Base-by-base conservation (phyloP, 2,888 invertebrate genomes). In the Dioctria rufipes region DNA sequence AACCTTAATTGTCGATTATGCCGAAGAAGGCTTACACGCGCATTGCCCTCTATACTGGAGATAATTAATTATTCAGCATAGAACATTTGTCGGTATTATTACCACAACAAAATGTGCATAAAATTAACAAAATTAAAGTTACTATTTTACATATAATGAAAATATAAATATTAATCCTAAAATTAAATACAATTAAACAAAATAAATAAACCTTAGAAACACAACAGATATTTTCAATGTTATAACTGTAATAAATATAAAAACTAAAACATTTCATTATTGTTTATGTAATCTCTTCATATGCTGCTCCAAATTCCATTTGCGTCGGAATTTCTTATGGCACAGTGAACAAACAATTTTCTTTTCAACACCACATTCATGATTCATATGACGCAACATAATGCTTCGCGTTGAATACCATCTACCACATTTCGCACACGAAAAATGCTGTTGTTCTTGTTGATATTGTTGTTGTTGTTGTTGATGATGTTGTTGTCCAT, bases 221-320 rank as follows among this genome's bases (percentile, higher is more conserved):
- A n/a, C 49, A 46, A 54, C 11, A 71, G 54, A n/a, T 71, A 58
- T 73, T 61, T 39, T 73, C n/a, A 58, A 73, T 39, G 37, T 25
- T 25, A 25, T 25, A 25, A 25, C 25, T 25, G 25, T 25, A 58
- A 42, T 58, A 58, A 39, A 73, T 11, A 73, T 11, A 73, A 60
- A 60, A 46, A 71, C 25, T 61, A n/a, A 54, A 42, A 43, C 61
- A n/a, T 65, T 39, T 65, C 4, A 11, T 73, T 9, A 42, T 13
- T 81, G 81, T 58, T 51, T 63, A 87, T 85, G 90, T 85, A 87
- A 90, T 88, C 82, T 89, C 89, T 84, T 89, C 87, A 90, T 89
- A 83, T 91, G 91, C 40, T 90, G 86, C 80, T 89, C 86, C 42
- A 91, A 86, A 85, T 91, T 91, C 85, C 90, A 90, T 85, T 90